Base-by-base conservation (phyloP, 2,797 vertebrate species). In the Dromococcyx pavoninus region DNA sequence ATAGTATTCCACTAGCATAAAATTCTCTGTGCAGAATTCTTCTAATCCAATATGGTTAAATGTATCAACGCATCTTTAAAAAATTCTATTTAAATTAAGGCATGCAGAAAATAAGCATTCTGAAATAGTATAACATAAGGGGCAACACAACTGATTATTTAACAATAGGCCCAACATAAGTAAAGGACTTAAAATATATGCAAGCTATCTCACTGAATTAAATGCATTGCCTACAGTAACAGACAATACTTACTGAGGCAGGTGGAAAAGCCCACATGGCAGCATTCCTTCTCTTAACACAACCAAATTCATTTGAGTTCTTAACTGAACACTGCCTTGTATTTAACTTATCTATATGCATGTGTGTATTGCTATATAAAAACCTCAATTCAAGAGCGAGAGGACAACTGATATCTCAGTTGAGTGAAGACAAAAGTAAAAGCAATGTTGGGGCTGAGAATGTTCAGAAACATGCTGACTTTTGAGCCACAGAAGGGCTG, bases 321-420 rank as follows among this genome's bases (percentile, higher is more conserved):
- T 46, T 75, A 37, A 72, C 61, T 43, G 18, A 81, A 71, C 27
- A 9, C 44, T 57, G 61, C 17, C 37, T 23, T 46, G 25, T 57
- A 44, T 3, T 30, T 35, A 18, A 32, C 24, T 61, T 53, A 12
- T 0, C 0, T 6, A 51, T 17, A 50, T 10, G 33, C 7, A 5
- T 7, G 0, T 18, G 7, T 23, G 1, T 9, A 16, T 11, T 72
- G 9, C 25, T 81, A 30, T 1, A 65, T 4, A 65, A 50, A 80
- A 54, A 23, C 7, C 16, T 30, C 33, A 39, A 37, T 74, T 41
- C 50, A 80, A 21, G 11, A 61, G 25, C 7, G 65, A 57, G 21
- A 71, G 8, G 17, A 43, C 32, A 54, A 21, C 10, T 41, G 13
- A 8, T 7, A 17, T 10, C 7, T 30, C 62, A 62, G 10, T 30